Percentiles rank a stretch among this genome's conserved stretches.
phyloP scores from a whole-genome alignment of 2,888 invertebrate genomes.

The Sipha maydis region DNA sequence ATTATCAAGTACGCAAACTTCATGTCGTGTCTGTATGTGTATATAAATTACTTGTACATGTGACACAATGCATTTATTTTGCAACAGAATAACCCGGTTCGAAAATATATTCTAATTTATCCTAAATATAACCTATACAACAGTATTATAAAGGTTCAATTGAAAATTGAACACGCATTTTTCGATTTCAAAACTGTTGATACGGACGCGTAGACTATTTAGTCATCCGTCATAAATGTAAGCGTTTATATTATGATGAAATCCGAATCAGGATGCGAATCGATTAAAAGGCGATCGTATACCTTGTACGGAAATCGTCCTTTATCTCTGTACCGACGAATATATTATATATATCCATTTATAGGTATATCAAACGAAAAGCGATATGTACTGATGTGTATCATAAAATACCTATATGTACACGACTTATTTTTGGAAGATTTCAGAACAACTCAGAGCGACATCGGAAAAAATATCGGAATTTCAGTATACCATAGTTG shows the following conservation, averaged over 20 bases:
- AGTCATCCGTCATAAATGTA: background rate
- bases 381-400: too few relatives aligned
- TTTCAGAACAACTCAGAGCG: too few relatives aligned
- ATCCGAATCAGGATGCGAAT: too few relatives aligned
- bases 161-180: background rate
- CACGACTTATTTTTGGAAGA: too few relatives aligned
- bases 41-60: background rate
- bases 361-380: too few relatives aligned
- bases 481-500: too few relatives aligned
- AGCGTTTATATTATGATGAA: too few relatives aligned
- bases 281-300: background rate
- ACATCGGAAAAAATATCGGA: too few relatives aligned
- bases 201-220: too few relatives aligned
- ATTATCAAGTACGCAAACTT: slow-evolving; percentile 51
- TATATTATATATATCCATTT: too few relatives aligned
- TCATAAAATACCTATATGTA: too few relatives aligned
- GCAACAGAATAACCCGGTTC: background rate
- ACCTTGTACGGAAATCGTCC: background rate
- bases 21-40: slow-evolving; percentile 7
- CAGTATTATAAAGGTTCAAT: background rate
- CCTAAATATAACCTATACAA: background rate
- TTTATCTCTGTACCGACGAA: background rate
- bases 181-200: background rate
- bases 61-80: background rate
- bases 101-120: slow-evolving; percentile 3